A percentile compares a stretch with the other conserved stretches of the same genome.
phyloP scores from a whole-genome alignment of 2,113 vertebrate species.

The Pelecanus crispus region DNA sequence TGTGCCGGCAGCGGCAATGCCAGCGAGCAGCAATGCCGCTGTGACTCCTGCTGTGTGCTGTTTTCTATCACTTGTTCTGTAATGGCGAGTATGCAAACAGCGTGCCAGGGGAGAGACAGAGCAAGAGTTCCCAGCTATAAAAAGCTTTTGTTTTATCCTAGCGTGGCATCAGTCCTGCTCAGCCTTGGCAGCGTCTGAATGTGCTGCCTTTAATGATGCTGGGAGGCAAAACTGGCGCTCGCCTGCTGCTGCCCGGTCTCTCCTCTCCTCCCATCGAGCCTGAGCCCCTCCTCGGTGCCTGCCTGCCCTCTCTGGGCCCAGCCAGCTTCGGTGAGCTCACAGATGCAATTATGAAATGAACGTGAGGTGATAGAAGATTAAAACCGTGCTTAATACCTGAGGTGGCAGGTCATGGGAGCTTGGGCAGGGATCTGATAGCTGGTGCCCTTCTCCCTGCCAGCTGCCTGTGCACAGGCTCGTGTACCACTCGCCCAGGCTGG shows the following conservation, averaged over 20 bases:
- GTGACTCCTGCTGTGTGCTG: not conserved
- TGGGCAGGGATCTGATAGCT: not conserved
- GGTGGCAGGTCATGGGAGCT: not conserved
- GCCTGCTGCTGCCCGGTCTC: not conserved
- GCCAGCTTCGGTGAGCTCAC: not conserved
- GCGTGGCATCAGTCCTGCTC: not conserved
- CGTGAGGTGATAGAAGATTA: not conserved
- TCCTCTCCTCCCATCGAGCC: not conserved
- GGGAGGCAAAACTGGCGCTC: not conserved
- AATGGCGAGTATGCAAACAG: fast-evolving
- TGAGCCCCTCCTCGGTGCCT: not conserved
- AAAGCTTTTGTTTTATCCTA: constrained; percentile 28
- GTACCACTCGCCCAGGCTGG: not conserved
- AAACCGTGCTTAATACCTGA: not conserved
- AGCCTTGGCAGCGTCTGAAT: not conserved
- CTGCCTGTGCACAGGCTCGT: not conserved
- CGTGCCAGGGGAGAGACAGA: not conserved
- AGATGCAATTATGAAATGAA: not conserved
- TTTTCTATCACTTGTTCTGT: not conserved
- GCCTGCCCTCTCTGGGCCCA: not conserved
- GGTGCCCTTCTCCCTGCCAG: not conserved
- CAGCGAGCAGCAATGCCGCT: fast-evolving
- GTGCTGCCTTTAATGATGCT: not conserved
- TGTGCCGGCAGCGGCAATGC: not conserved
- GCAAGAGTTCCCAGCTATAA: constrained; percentile 8